phyloP scores from a whole-genome alignment of 2,113 vertebrate genomes.

The Rhinoderma darwinii region DNA sequence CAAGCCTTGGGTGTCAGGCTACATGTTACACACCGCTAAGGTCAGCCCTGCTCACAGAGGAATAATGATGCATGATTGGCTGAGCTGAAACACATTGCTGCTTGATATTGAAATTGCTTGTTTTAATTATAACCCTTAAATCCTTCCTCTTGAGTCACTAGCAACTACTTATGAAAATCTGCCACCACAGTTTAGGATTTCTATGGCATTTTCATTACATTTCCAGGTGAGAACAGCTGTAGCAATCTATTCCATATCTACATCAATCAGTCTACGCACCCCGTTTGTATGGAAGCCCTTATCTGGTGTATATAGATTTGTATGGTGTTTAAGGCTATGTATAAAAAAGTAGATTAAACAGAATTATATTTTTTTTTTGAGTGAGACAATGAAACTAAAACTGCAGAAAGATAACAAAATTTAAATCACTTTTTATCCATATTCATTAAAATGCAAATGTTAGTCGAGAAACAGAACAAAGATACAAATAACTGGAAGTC shows the following conservation, averaged over 20 bases:
- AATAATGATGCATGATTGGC: no score
- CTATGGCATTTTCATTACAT: neutral
- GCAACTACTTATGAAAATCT: neutral
- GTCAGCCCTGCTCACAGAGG: no score
- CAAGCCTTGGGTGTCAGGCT: no score
- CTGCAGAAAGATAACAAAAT: slow-evolving; percentile 36
- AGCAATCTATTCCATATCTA: neutral
- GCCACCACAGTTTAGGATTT: neutral
- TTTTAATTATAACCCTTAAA: neutral
- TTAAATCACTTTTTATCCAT: slow-evolving; percentile 42
- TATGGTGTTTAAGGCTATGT: neutral
- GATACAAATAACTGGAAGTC: slow-evolving; percentile 51
- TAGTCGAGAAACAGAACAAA: slow-evolving; percentile 24
- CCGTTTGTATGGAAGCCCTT: neutral
- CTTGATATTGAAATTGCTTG: no score
- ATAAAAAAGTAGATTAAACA: neutral
- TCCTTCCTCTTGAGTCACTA: neutral
- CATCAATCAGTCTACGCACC: neutral
- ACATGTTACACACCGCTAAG: no score
- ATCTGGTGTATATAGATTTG: neutral
- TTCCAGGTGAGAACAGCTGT: neutral
- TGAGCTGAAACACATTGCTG: no score
- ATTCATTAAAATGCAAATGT: slow-evolving; percentile 51
- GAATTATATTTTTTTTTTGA: neutral
- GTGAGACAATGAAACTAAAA: slow-evolving; percentile 27